Conservation (phyloP, 2,888 invertebrate species). For the Cheilosia variabilis region DNA sequence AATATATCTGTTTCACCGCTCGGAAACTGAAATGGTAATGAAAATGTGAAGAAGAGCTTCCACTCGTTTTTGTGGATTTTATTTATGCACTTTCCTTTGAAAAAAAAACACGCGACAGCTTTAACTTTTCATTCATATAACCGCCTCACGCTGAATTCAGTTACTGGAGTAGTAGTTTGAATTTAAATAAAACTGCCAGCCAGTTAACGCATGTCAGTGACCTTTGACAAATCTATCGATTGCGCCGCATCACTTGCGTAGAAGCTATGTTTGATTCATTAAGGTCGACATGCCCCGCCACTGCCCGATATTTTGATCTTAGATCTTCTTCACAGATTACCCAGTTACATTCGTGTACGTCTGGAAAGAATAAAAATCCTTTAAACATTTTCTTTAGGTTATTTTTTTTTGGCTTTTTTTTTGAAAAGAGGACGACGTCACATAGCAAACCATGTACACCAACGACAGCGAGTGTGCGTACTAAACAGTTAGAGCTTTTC, state of each 20-base stretch:
- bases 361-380: background rate
- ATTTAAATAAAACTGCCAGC: background rate
- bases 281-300: background rate
- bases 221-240: constrained; percentile 1
- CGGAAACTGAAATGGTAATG: no score
- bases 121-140: no score
- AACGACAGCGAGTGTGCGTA: constrained; percentile 58
- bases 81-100: no score
- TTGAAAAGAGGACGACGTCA: no score
- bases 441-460: background rate
- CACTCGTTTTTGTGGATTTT: no score
- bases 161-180: no score
- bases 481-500: background rate
- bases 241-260: background rate
- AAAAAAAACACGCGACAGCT: no score
- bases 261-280: background rate
- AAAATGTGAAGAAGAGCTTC: no score
- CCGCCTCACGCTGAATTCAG: no score
- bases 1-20: no score
- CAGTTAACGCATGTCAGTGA: background rate
- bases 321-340: constrained; percentile 16
- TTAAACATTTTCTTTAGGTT: background rate
- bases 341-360: background rate
- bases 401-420: no score
- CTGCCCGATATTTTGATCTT: background rate